Evolutionary conservation across 2,797 vertebrate genomes (phyloP), one percentile per base, ranked within the genome.

Genomic region (Ceyx erithaca): DNA sequence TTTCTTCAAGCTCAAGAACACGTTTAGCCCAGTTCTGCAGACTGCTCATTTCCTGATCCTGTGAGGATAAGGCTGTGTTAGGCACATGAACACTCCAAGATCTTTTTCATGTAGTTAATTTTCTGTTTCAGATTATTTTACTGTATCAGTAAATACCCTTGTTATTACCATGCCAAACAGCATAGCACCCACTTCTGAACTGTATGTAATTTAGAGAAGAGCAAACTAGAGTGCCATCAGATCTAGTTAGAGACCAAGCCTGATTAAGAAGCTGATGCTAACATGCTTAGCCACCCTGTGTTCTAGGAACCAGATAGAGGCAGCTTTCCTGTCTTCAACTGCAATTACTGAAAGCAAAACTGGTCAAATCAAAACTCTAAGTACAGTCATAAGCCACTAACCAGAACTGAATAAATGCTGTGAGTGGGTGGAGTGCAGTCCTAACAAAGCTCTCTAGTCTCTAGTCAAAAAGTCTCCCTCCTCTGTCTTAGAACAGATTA

Each of bases 1-100:
- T 98, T 54, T 87, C 66, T 90, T 98, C 98, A 83, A 98, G 98
- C 43, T 98, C 97, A 13, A 80, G 40, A 30, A 97, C 98, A 33
- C 97, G 96, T 58, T 95, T 93, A 59, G 95, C 95, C 94, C 95
- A 89, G 26, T 33, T 90, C 37, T 97, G 91, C 43, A 98, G 48
- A 7, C 94, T 90, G 10, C 89, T 94, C 14, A 97, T 87, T 85
- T 98, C 98, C 93, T 97, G 97, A 17, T 96, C 97, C 99, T 97
- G 3, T 30, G 28, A 86, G 25, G n/a, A 75, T 19, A 87, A 49
- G 20, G 63, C 26, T 70, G 9, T 37, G 15, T 85, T 73, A 86
- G 48, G 31, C 10, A 18, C 23, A 10, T 23, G 26, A 89, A 61
- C 14, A 30, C 37, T 45, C 23, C 49, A 20, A 52, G 31, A 18